Evolutionary conservation across 2,888 invertebrate species (phyloP).

Genomic region (Ischnus inquisitorius): DNA sequence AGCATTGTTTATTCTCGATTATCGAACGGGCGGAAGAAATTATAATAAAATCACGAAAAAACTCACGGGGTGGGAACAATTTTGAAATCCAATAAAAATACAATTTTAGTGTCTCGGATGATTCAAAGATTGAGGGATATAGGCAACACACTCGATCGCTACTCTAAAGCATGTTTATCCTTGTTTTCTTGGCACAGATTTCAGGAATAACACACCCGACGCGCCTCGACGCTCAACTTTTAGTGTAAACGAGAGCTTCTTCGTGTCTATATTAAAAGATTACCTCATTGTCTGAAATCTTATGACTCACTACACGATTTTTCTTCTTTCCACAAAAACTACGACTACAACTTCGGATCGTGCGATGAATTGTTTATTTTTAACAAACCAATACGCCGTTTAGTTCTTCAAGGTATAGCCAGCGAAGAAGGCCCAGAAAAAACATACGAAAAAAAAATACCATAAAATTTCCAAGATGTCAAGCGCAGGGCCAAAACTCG

Average conservation of each 20-base stretch:
- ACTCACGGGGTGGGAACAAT: no score
- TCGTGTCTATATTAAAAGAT: constrained; percentile 34
- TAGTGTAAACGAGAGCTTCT: constrained; percentile 17
- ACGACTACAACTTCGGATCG: background rate
- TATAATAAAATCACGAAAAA: no score
- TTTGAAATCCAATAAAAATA: background rate
- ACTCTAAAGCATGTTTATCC: constrained; percentile 45
- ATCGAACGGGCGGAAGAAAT: no score
- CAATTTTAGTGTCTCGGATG: background rate
- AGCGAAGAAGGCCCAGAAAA: background rate
- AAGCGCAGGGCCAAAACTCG: constrained; percentile 90
- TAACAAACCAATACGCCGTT: constrained; percentile 13
- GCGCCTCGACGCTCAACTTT: constrained; percentile 22
- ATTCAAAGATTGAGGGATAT: background rate
- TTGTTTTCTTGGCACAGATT: constrained; percentile 76
- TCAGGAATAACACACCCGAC: constrained; percentile 66
- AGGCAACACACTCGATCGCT: constrained; percentile 20
- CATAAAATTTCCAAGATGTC: constrained; percentile 86
- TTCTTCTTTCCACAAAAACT: background rate
- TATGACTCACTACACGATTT: background rate
- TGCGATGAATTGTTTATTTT: background rate
- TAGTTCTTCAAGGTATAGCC: constrained; percentile 39
- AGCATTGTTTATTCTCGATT: no score
- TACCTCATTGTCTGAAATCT: constrained; percentile 6
- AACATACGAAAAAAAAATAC: background rate